Percentiles rank a stretch among this genome's conserved stretches.
These are phyloP conservation scores for Melolontha melolontha DNA, from an alignment of 2,888 invertebrate species.

Conservation along the genomic window DNA sequence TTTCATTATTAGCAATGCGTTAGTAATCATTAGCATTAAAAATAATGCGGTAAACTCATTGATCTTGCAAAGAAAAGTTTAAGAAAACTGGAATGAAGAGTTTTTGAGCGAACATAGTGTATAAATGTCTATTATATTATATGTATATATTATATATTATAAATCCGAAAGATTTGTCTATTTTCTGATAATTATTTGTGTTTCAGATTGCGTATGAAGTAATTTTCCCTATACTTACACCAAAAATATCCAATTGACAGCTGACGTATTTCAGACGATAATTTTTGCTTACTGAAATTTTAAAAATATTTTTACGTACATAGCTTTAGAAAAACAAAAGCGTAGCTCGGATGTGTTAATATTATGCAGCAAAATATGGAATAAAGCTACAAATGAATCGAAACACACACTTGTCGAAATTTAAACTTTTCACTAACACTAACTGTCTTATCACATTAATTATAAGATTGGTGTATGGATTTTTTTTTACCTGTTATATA, in stretches of 20 bases:
- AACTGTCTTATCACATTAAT: slow-evolving; percentile 40
- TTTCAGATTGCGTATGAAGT: slow-evolving; percentile 9
- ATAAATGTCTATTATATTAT: too few species aligned
- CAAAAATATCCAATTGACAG: slow-evolving; percentile 13
- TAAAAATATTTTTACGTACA: slow-evolving; percentile 27
- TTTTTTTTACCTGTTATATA: slow-evolving; percentile 49
- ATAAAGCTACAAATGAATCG: not conserved
- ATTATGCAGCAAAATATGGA: slow-evolving; percentile 6
- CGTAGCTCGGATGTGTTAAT: slow-evolving; percentile 10
- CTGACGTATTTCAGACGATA: not conserved
- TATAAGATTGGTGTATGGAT: slow-evolving; percentile 57
- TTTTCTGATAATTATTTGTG: not conserved
- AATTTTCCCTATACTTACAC: slow-evolving; percentile 9
- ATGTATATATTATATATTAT: too few species aligned
- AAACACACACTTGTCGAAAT: slow-evolving; percentile 23
- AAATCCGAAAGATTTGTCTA: too few species aligned
- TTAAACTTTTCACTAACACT: slow-evolving; percentile 9
- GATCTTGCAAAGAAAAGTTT: too few species aligned
- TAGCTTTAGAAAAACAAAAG: slow-evolving; percentile 28
- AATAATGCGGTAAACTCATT: too few species aligned
- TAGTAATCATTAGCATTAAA: too few species aligned
- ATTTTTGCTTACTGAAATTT: slow-evolving; percentile 24
- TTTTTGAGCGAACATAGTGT: too few species aligned
- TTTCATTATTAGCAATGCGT: too few species aligned
- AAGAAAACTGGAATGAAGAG: too few species aligned